Percentiles rank a stretch among this genome's conserved stretches.
Conservation (phyloP, 2,888 invertebrate genomes). For the Aradus depressus region DNA sequence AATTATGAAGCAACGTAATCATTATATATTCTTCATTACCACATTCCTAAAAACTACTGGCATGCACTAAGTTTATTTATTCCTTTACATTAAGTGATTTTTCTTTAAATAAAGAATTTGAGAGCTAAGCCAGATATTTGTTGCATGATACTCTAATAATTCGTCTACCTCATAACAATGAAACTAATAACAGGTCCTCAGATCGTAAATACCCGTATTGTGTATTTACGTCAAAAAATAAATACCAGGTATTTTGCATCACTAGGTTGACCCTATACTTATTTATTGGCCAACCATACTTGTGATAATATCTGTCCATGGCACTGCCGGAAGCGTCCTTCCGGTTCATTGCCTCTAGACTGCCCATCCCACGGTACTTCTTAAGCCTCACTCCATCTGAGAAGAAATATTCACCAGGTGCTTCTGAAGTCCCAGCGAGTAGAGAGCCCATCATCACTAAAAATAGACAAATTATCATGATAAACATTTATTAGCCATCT, state of each 20-base stretch:
- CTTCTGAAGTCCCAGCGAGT: constrained; percentile 94
- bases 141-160: background rate
- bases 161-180: background rate
- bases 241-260: too few relatives aligned
- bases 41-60: too few relatives aligned
- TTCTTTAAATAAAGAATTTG: too few relatives aligned
- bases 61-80: too few relatives aligned
- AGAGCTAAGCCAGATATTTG: background rate
- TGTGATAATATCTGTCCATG: constrained; percentile 59
- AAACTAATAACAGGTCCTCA: background rate
- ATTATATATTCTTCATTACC: too few relatives aligned
- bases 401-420: constrained; percentile 98
- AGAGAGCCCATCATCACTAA: constrained; percentile 98
- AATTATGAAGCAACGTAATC: too few relatives aligned
- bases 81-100: too few relatives aligned
- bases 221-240: background rate
- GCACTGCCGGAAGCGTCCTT: constrained; percentile 78
- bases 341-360: constrained; percentile 95
- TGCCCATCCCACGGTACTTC: constrained; percentile 98
- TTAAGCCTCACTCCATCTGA: constrained; percentile 95
- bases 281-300: too few relatives aligned
- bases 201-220: too few relatives aligned
- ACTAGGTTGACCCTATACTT: constrained; percentile 16
- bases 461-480: constrained; percentile 18
- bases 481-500: background rate